phyloP scores from a whole-genome alignment of 2,113 vertebrate species.

The Conger conger region DNA sequence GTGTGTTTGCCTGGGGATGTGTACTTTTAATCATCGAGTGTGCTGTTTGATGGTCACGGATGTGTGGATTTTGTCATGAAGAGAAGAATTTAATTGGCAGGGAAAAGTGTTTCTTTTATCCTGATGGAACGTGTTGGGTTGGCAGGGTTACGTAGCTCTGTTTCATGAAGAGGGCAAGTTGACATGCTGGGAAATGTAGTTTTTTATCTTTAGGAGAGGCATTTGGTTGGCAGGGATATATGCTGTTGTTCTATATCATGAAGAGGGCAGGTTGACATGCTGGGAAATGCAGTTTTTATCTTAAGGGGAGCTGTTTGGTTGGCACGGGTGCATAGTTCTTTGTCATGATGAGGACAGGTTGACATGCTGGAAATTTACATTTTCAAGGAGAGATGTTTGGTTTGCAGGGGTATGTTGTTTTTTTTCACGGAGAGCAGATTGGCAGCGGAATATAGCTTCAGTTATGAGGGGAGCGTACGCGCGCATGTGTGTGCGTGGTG shows the following conservation, averaged over 20 bases:
- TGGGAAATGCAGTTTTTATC: not conserved
- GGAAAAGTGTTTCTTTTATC: not conserved
- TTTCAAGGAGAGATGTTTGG: not conserved
- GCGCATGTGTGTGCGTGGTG: no score
- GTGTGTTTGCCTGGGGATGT: not conserved
- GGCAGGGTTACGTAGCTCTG: not conserved
- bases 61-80: not conserved
- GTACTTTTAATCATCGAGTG: not conserved
- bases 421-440: not conserved
- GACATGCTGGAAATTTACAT: no score
- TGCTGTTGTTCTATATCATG: not conserved
- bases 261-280: not conserved
- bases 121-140: not conserved
- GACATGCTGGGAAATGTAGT: constrained; percentile 10
- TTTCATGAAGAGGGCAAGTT: no score
- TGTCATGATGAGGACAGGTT: not conserved
- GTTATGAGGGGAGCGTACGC: constrained; percentile 4
- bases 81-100: not conserved
- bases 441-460: not conserved
- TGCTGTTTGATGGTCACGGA: not conserved
- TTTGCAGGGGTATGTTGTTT: not conserved
- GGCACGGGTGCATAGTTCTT: no score
- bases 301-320: not conserved
- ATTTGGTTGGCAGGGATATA: not conserved
- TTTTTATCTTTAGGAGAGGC: not conserved